These are phyloP conservation scores for Psammodynastes pulverulentus DNA, from an alignment of 2,113 vertebrate genomes.

Conservation along the genomic window DNA sequence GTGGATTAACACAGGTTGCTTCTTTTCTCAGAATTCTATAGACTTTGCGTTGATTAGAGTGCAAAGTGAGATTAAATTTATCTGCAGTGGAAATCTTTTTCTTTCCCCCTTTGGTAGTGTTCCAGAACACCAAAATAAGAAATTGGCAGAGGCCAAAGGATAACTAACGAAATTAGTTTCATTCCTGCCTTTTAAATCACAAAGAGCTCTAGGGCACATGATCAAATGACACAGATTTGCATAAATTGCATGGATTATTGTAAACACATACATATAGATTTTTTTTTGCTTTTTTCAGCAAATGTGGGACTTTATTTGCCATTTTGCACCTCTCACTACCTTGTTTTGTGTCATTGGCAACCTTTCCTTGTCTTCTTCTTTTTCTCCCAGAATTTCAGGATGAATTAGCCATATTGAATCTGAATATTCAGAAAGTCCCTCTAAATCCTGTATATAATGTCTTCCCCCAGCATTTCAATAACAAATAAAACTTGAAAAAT, in stretches of 20 bases:
- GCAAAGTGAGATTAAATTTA: background rate
- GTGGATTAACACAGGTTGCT: background rate
- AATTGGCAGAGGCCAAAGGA: background rate
- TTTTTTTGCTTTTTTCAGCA: background rate
- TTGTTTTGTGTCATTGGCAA: background rate
- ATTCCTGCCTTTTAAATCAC: background rate
- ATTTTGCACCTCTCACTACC: background rate
- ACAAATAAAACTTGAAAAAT: background rate
- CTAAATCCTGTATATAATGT: background rate
- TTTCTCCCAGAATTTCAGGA: background rate
- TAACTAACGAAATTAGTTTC: background rate
- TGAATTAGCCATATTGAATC: background rate
- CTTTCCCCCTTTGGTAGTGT: background rate
- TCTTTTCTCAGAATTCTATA: background rate
- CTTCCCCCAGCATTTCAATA: background rate
- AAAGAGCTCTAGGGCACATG: background rate
- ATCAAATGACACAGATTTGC: background rate
- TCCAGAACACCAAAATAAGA: background rate
- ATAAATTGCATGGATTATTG: background rate
- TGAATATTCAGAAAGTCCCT: background rate
- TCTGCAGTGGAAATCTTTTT: background rate
- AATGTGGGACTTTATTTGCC: background rate
- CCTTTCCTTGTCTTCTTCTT: background rate
- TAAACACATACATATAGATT: background rate
- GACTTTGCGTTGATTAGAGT: background rate